These are phyloP conservation scores for Urophycis tenuis DNA, from an alignment of 2,797 vertebrate species.

Conservation along the genomic window DNA sequence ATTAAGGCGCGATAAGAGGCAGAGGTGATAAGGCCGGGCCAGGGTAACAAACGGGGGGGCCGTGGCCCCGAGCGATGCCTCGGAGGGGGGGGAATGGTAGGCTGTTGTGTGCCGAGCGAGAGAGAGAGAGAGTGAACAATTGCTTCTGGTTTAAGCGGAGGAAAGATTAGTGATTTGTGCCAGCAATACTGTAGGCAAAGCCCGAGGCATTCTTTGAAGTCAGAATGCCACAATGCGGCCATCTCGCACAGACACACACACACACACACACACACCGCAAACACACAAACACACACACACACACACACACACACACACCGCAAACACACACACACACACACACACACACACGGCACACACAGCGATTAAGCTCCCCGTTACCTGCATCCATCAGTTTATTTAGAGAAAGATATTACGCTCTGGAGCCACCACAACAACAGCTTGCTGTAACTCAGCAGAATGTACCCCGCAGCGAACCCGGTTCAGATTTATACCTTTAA, in stretches of 20 bases:
- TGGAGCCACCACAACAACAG: background rate
- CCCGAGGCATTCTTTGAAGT: background rate
- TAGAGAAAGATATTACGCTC: constrained; percentile 25
- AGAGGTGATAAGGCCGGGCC: constrained; percentile 40
- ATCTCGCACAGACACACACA: background rate
- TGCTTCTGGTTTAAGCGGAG: constrained; percentile 23
- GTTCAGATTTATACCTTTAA: background rate
- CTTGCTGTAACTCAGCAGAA: background rate
- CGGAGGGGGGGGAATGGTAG: constrained; percentile 17
- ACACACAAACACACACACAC: constrained; percentile 7
- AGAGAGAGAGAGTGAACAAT: constrained; percentile 14
- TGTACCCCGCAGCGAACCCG: background rate
- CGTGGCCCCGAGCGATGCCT: constrained; percentile 26
- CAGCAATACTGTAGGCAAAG: constrained; percentile 17
- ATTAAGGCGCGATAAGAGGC: constrained; percentile 47
- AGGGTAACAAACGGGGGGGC: constrained; percentile 38
- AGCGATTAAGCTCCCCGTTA: constrained; percentile 33
- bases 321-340: constrained; percentile 4
- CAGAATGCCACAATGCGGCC: background rate
- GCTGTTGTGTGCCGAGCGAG: constrained; percentile 12
- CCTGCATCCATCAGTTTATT: constrained; percentile 38
- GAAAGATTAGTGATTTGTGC: constrained; percentile 30
- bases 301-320: constrained; percentile 3
- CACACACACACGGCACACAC: constrained; percentile 39
- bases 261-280: constrained; percentile 8